Conservation (phyloP, 2,797 vertebrate genomes). For the Halcyon leucocephala region DNA sequence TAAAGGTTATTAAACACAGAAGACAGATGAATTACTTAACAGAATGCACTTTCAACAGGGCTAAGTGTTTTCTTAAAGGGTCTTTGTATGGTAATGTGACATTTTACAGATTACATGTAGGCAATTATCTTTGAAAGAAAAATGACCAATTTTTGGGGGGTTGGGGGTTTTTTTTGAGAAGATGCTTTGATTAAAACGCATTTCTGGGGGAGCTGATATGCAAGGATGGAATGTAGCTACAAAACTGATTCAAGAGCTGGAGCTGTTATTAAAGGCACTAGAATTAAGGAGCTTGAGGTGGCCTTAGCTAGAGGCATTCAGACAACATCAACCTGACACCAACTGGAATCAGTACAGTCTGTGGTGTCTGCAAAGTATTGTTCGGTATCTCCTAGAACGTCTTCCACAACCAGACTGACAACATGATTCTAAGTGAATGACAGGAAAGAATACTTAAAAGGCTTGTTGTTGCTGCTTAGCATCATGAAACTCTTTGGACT, state of each 20-base stretch:
- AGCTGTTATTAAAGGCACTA: not conserved
- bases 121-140: conserved; percentile 52
- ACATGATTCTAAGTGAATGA: not conserved
- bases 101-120: conserved; percentile 55
- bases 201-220: not conserved
- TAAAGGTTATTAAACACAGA: conserved; percentile 9
- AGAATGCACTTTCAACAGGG: conserved; percentile 19
- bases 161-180: not conserved
- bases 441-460: not conserved
- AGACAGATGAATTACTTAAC: conserved; percentile 28
- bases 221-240: not conserved
- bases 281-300: not conserved
- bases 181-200: conserved; percentile 26
- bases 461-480: not conserved
- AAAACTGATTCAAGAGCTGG: conserved; percentile 1
- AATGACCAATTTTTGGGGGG: not conserved
- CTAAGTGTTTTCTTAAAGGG: conserved; percentile 47
- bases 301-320: not conserved
- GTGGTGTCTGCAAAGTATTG: not conserved
- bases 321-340: not conserved
- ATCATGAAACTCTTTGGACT: not conserved
- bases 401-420: not conserved
- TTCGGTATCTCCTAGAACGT: not conserved
- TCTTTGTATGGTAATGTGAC: conserved; percentile 73
- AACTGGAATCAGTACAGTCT: not conserved